A percentile compares a stretch with the other conserved stretches of the same genome.
Conservation (phyloP, 1,140 invertebrate genomes). For the Eufriesea mexicana region DNA sequence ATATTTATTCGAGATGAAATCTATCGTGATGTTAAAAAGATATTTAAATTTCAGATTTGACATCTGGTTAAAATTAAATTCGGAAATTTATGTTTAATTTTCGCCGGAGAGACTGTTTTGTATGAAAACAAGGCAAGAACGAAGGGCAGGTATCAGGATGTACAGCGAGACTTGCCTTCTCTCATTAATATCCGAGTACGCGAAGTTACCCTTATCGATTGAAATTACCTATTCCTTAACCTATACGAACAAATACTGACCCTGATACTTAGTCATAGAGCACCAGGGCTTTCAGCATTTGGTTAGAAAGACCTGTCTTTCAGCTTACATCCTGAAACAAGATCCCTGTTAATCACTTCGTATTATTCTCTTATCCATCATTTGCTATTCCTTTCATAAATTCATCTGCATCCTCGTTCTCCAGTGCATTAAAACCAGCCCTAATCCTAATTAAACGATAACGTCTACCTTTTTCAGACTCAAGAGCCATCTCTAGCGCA, state of each 20-base stretch:
- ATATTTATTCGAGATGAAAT: too few species aligned
- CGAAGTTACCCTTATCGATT: too few species aligned
- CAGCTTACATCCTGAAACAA: too few species aligned
- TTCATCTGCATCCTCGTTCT: constrained; percentile 25
- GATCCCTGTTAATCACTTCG: too few species aligned
- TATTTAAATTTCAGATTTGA: neutral
- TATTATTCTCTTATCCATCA: neutral
- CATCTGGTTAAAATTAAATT: neutral
- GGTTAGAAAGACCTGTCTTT: too few species aligned
- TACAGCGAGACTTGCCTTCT: neutral
- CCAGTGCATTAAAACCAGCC: constrained; percentile 32
- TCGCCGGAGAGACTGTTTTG: neutral
- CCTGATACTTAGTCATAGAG: too few species aligned
- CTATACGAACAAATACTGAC: too few species aligned
- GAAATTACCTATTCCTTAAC: too few species aligned
- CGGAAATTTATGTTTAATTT: neutral
- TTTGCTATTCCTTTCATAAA: constrained; percentile 45
- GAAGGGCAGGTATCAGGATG: neutral
- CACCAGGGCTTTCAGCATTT: too few species aligned
- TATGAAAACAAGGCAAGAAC: neutral
- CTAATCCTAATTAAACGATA: constrained; percentile 64
- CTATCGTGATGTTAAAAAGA: too few species aligned
- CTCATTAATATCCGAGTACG: constrained; percentile 7
- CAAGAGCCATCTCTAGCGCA: constrained; percentile 38
- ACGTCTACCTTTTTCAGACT: constrained; percentile 33